phyloP scores from a whole-genome alignment of 2,113 vertebrate genomes.

The Lamprotornis superbus region DNA sequence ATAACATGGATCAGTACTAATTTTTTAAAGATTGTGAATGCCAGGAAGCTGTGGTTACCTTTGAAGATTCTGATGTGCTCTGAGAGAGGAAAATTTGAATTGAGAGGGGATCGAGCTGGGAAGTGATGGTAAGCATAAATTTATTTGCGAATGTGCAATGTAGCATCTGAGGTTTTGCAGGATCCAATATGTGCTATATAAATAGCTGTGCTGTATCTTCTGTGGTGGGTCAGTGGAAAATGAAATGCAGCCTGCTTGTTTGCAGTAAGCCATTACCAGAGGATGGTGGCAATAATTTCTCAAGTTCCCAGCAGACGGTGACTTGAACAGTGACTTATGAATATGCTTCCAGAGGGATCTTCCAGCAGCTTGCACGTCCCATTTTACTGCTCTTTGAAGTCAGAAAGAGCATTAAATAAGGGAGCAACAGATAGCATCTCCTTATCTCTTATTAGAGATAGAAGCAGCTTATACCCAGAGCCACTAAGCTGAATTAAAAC shows the following conservation, averaged over 20 bases:
- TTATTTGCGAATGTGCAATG: not conserved
- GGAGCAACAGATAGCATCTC: not conserved
- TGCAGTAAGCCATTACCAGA: not conserved
- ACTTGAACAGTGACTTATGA: not conserved
- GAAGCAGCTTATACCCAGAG: conserved; percentile 7
- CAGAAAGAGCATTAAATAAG: not conserved
- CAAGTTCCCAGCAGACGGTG: not conserved
- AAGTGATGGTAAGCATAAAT: not conserved
- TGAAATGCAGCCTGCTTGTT: not conserved
- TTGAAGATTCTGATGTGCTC: conserved; percentile 8
- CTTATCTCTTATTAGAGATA: not conserved
- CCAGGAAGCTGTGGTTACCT: not conserved
- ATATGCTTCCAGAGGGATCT: not conserved
- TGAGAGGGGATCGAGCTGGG: not conserved
- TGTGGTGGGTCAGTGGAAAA: not conserved
- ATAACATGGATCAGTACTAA: not conserved
- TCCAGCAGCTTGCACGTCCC: not conserved
- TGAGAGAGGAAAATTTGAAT: not conserved
- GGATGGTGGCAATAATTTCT: not conserved
- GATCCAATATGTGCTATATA: not conserved
- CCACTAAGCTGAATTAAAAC: conserved; percentile 26
- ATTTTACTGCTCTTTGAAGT: not conserved
- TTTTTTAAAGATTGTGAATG: not conserved
- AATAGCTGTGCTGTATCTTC: not conserved
- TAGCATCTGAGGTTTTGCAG: not conserved